These are phyloP conservation scores for Drosophila obscura DNA, from an alignment of 1,140 invertebrate genomes.

Conservation along the genomic window DNA sequence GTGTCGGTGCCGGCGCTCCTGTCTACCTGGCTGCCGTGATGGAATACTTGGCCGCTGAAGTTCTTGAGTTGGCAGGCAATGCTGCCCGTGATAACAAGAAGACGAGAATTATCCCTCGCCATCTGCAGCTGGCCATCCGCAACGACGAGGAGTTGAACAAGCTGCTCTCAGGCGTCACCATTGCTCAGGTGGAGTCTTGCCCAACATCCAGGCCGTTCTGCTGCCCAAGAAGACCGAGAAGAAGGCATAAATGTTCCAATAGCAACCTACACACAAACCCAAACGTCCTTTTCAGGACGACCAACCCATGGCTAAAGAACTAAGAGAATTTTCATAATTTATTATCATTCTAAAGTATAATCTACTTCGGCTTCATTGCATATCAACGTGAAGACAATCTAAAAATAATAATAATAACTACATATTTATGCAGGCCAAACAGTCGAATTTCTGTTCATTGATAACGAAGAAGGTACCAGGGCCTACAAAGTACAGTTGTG, in stretches of 20 bases:
- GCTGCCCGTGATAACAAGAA: slow-evolving; percentile 88
- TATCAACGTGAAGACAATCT: too few species aligned
- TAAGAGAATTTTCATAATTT: slow-evolving; percentile 6
- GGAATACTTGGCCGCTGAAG: slow-evolving; percentile 89
- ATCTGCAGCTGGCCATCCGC: slow-evolving; percentile 92
- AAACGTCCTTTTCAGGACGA: slow-evolving; percentile 63
- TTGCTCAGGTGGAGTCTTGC: slow-evolving; percentile 93
- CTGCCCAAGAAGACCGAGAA: slow-evolving; percentile 85
- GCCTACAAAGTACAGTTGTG: too few species aligned
- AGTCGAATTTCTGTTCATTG: too few species aligned
- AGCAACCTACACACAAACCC: slow-evolving; percentile 1
- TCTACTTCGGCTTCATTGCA: too few species aligned
- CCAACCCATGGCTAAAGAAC: slow-evolving; percentile 24
- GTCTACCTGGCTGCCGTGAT: slow-evolving; percentile 89
- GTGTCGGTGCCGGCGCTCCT: slow-evolving; percentile 88
- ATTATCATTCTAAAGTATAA: too few species aligned
- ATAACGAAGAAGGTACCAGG: too few species aligned
- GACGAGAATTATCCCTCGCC: slow-evolving; percentile 91
- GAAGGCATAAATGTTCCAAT: slow-evolving; percentile 58
- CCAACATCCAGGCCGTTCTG: slow-evolving; percentile 90
- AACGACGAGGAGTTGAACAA: slow-evolving; percentile 94
- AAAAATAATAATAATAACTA: too few species aligned
- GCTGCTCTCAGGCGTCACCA: slow-evolving; percentile 91
- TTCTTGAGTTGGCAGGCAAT: slow-evolving; percentile 91
- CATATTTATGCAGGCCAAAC: too few species aligned